Evolutionary conservation across 2,888 invertebrate genomes (phyloP), one percentile per base, ranked within the genome.

Genomic region (Syritta pipiens): DNA sequence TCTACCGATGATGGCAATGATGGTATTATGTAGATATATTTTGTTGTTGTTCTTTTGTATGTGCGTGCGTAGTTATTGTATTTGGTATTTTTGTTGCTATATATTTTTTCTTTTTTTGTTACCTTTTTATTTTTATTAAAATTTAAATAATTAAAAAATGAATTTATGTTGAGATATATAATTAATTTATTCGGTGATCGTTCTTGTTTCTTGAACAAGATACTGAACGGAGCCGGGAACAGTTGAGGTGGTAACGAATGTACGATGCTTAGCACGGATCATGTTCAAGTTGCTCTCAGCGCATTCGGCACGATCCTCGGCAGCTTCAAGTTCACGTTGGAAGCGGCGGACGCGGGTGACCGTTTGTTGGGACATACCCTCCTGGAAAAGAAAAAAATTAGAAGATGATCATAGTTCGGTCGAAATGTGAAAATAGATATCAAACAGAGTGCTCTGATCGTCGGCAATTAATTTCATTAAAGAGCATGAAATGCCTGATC

Each of bases 201-300:
- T 92, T 87, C 92, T 87, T 89, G 94, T 93, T 90, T 96, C 96
- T 91, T 95, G 95, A 84, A 96, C 96, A 89, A 96, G 92, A 91
- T 96, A 96, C 86, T 96, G 95, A 91, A 95, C 95, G 87, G 96
- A 96, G 86, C 96, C 96, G 90, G 96, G 96, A 86, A 96, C 95
- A 85, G 95, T 93, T 89, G 95, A 95, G 89, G 96, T 96, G 91
- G 97, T 97, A 88, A 97, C 97, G 91, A 97, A 97, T 89, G 97
- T 96, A 91, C 98, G 97, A 92, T 98, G 98, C 92, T 98, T 98
- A 91, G 98, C 97, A 87, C 98, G 95, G 91, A 98, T 97, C 90
- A 98, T 92, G 85, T 95, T 94, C 89, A 98, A 92, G 90, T 95
- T 97, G 92, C 95, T 95, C 91, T 98, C 97, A 85, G 97, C 97